Percentiles rank a stretch among this genome's conserved stretches.
Evolutionary conservation across 2,888 invertebrate genomes (phyloP).

Genomic region (Lutraria lutraria): DNA sequence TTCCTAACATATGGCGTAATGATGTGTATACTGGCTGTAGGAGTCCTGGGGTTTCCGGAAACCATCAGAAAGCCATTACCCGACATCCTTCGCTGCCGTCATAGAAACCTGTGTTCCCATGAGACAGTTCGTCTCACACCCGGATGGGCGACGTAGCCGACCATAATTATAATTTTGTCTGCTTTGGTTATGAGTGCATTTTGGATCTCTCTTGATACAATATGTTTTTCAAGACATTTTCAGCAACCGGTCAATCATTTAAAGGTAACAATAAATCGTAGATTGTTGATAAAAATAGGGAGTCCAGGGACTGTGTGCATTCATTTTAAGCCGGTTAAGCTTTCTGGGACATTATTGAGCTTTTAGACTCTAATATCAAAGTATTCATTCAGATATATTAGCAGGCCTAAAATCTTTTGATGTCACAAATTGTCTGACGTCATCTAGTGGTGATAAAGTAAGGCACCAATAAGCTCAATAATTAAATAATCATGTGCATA

Average conservation of each 20-base stretch:
- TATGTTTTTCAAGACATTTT: conserved; percentile 17
- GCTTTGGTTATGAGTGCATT: background rate
- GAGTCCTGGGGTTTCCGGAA: conserved; percentile 78
- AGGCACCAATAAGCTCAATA: no score
- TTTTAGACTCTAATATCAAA: no score
- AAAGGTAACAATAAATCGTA: background rate
- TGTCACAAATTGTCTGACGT: no score
- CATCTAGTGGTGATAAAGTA: no score
- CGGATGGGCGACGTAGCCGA: conserved; percentile 24
- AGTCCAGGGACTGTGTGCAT: background rate
- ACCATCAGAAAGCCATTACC: conserved; percentile 77
- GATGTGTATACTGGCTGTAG: conserved; percentile 78
- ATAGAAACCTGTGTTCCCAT: conserved; percentile 75
- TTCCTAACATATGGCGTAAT: conserved; percentile 79
- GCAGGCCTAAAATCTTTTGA: no score
- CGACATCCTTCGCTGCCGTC: conserved; percentile 80
- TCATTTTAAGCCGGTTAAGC: background rate
- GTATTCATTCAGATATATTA: no score
- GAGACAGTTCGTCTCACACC: conserved; percentile 50
- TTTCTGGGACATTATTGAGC: no score
- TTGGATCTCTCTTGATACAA: background rate
- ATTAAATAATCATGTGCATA: no score
- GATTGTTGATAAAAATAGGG: background rate
- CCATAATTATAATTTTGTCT: background rate
- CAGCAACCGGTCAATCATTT: background rate